phyloP scores from a whole-genome alignment of 2,113 vertebrate genomes.

The Tyto alba region DNA sequence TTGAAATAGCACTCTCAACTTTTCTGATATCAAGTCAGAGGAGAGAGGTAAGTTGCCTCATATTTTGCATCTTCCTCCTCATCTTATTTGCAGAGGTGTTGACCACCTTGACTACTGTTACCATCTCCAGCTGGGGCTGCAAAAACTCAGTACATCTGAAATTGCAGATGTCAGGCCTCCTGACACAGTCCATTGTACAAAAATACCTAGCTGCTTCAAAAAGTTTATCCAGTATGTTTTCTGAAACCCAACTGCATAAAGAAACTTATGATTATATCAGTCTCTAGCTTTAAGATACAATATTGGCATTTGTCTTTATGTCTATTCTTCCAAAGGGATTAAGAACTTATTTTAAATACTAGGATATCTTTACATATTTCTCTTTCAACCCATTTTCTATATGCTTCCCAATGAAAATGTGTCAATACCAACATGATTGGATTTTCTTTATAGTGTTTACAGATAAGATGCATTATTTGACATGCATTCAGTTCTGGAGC shows the following conservation, averaged over 20 bases:
- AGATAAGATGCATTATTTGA: slow-evolving; percentile 22
- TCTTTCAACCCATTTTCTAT: not conserved
- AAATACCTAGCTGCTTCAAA: not conserved
- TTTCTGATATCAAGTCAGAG: not conserved
- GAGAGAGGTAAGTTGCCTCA: not conserved
- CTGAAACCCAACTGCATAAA: not conserved
- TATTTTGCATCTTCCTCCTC: not conserved
- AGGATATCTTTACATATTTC: not conserved
- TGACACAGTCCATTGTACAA: not conserved
- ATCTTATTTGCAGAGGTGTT: not conserved
- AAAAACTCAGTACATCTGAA: not conserved
- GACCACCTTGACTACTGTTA: not conserved
- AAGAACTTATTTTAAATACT: not conserved
- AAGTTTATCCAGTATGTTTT: not conserved
- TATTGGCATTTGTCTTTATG: not conserved
- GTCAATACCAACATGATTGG: slow-evolving; percentile 51
- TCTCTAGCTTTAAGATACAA: not conserved
- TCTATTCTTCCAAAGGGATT: not conserved
- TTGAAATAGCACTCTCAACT: not conserved
- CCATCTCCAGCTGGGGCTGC: not conserved
- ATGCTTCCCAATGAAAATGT: slow-evolving; percentile 30
- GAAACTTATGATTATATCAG: not conserved
- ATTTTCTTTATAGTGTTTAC: slow-evolving; percentile 64
- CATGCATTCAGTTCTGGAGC: slow-evolving; percentile 45
- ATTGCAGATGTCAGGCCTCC: not conserved